phyloP scores from a whole-genome alignment of 2,113 vertebrate species.

The Ibidorhyncha struthersii region DNA sequence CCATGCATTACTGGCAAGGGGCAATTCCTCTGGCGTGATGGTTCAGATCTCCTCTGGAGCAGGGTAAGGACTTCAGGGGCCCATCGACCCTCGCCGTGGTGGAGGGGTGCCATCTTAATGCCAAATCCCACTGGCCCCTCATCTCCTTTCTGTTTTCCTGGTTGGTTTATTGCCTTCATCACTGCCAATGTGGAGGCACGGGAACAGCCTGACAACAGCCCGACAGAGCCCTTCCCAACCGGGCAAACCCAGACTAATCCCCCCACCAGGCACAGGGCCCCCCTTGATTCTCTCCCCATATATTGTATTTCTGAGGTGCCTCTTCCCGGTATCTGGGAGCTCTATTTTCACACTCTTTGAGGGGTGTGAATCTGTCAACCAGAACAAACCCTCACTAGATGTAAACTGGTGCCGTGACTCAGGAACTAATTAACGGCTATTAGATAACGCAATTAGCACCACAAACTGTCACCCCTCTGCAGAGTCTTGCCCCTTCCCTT shows the following conservation, averaged over 20 bases:
- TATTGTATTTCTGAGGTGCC: not conserved
- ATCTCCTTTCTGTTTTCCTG: not conserved
- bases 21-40: not conserved
- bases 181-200: fast-evolving
- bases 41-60: not conserved
- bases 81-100: fast-evolving
- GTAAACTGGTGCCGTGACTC: conserved; percentile 11
- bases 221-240: fast-evolving
- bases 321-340: not conserved
- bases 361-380: conserved; percentile 31
- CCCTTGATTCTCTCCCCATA: not conserved
- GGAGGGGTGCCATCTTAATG: not conserved
- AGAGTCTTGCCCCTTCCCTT: not conserved
- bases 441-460: conserved; percentile 47
- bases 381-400: not conserved
- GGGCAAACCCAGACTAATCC: not conserved
- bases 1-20: not conserved
- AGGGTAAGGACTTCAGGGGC: not conserved
- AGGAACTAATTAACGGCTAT: conserved; percentile 56
- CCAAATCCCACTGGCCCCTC: not conserved
- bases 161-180: not conserved
- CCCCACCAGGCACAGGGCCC: not conserved
- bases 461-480: not conserved
- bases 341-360: not conserved
- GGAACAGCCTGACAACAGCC: not conserved